Base-by-base conservation (phyloP, 2,888 invertebrate species). In the Drosophila robusta region DNA sequence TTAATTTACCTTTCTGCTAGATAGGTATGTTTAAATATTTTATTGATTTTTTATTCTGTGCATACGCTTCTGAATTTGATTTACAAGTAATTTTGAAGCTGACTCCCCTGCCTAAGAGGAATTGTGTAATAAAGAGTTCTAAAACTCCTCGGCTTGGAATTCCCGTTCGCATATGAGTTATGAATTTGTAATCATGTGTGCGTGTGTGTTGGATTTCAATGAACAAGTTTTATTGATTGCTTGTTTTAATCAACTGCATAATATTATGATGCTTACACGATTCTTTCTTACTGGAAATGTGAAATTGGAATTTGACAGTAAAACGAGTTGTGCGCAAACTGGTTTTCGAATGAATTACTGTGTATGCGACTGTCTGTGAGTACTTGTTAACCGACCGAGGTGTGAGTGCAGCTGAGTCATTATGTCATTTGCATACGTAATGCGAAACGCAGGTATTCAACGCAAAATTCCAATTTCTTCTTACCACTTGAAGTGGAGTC, bases 401-500 rank as follows among this genome's bases (percentile, higher is more conserved):
- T 47, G 44, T 46, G 24, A 68, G 16, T 44, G 16, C 36, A 45
- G 45, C 55, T 75, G 71, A 75, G 49, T 79, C 72, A 78, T 76
- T 72, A 71, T 58, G 34, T 69, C 57, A 80, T 66, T 77, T 75
- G 49, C 42, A 52, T 67, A 41, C 49, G 62, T 57, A 46, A 70
- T 75, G 46, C 55, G 8, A 55, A 56, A 56, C n/a, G 38, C 52
- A 38, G 29, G 22, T 38, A 54, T 49, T 62, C 12, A 46, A 42
- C 16, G 24, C 49, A 39, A 57, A 42, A 36, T 36, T 42, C 42
- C 24, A 45, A 29, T 46, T 46, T 46, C 32, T 14, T 46, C 22
- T 12, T 14, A 5, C 22, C 22, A 39, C 45, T 32, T 8, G 32
- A 32, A 61, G 18, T 44, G 24, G 11, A 58, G 34, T 58, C 22